These are phyloP conservation scores for Tenthredo scrophulariae DNA, from an alignment of 2,888 invertebrate genomes.

Conservation along the genomic window DNA sequence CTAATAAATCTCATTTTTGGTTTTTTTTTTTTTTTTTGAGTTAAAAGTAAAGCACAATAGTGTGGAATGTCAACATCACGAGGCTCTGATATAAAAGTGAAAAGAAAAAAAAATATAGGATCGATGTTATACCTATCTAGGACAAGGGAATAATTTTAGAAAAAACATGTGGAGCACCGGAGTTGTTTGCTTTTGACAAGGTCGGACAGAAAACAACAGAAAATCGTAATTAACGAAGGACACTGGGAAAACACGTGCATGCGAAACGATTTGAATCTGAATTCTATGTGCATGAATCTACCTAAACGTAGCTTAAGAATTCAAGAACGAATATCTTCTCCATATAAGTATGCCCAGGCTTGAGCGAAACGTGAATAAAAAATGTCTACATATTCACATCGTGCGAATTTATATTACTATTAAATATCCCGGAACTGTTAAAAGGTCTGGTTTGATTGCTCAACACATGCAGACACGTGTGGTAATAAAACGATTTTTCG, in stretches of 20 bases:
- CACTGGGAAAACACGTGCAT: not conserved
- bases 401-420: not conserved
- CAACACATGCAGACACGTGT: not conserved
- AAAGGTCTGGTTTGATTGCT: not conserved
- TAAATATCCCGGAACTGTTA: constrained; percentile 21
- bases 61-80: not conserved
- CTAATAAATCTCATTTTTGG: too few species aligned
- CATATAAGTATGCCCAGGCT: not conserved
- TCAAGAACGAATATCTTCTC: not conserved
- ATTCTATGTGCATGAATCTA: not conserved
- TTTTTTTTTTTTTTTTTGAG: too few species aligned
- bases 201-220: constrained; percentile 25
- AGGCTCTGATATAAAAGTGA: not conserved
- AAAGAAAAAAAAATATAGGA: not conserved
- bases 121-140: constrained; percentile 32
- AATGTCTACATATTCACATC: not conserved
- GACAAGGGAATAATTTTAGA: constrained; percentile 12
- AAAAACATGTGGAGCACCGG: not conserved
- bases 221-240: constrained; percentile 19
- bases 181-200: constrained; percentile 23
- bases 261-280: not conserved
- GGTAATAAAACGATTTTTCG: constrained; percentile 11
- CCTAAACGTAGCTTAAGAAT: not conserved
- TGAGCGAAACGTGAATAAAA: not conserved
- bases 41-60: not conserved